Percentiles rank a stretch among this genome's conserved stretches.
These are phyloP conservation scores for Enteromius treurensis DNA, from an alignment of 2,797 vertebrate genomes.

Conservation along the genomic window DNA sequence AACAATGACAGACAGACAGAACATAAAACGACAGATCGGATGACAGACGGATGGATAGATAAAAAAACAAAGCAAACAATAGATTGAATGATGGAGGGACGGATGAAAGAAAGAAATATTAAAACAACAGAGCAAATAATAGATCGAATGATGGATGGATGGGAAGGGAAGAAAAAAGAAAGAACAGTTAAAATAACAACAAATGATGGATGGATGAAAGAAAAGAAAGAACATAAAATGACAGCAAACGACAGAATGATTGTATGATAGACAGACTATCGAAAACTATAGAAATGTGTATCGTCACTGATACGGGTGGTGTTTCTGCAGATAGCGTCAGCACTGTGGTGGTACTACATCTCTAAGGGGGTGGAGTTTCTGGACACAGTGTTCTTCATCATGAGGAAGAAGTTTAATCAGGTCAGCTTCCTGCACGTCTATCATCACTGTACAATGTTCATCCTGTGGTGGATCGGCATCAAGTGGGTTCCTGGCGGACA, in stretches of 20 bases:
- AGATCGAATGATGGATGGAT: too few species aligned
- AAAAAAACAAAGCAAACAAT: not conserved
- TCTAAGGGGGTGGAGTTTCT: slow-evolving; percentile 98
- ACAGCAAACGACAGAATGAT: not conserved
- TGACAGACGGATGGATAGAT: too few species aligned
- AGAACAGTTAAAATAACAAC: not conserved
- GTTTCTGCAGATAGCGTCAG: slow-evolving; percentile 89
- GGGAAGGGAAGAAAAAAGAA: not conserved
- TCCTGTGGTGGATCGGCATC: slow-evolving; percentile 99
- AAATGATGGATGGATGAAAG: not conserved
- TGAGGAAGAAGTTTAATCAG: slow-evolving; percentile 98
- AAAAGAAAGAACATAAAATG: not conserved
- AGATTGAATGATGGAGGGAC: not conserved
- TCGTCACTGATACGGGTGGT: not conserved
- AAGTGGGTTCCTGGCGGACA: slow-evolving; percentile 99
- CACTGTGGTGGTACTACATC: slow-evolving; percentile 98
- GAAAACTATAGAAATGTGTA: not conserved
- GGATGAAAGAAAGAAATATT: not conserved
- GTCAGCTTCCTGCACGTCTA: slow-evolving; percentile 98
- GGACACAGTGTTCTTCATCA: slow-evolving; percentile 98
- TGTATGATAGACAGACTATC: not conserved
- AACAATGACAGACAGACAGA: too few species aligned
- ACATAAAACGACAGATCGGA: too few species aligned
- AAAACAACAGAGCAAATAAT: not conserved
- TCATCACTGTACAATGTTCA: slow-evolving; percentile 99